Evolutionary conservation across 2,888 invertebrate species (phyloP).

Genomic region (Asteroscopus sphinx): DNA sequence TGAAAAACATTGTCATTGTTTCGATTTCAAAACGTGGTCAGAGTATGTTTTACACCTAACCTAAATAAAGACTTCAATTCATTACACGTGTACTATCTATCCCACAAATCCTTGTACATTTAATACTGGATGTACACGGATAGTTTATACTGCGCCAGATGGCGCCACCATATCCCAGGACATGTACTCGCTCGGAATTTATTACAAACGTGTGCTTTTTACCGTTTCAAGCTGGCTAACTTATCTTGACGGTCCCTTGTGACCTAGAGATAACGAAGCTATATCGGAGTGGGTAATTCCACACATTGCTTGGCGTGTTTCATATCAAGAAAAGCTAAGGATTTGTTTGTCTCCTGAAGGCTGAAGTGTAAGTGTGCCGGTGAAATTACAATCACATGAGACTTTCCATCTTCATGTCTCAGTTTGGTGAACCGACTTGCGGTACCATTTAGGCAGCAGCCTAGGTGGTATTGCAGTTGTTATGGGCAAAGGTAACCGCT

Average conservation of each 20-base stretch:
- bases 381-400: no score
- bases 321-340: no score
- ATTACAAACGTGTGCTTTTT: conserved; percentile 53
- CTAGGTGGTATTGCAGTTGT: no score
- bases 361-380: no score
- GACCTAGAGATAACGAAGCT: conserved; percentile 29
- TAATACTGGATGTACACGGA: conserved; percentile 29
- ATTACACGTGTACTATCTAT: conserved; percentile 25
- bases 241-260: conserved; percentile 36
- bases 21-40: no score
- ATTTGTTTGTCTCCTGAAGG: no score
- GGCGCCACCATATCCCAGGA: conserved; percentile 27
- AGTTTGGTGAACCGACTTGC: no score
- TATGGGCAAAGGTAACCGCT: no score
- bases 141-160: conserved; percentile 50
- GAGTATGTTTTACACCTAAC: no score
- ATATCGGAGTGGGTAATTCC: conserved; percentile 30
- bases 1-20: no score
- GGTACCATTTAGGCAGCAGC: no score
- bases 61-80: neutral
- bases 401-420: no score
- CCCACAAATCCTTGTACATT: conserved; percentile 47
- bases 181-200: conserved; percentile 42
- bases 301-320: conserved; percentile 17
- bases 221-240: conserved; percentile 37